Conservation (phyloP, 2,888 invertebrate species). For the Hoplodrina ambigua region DNA sequence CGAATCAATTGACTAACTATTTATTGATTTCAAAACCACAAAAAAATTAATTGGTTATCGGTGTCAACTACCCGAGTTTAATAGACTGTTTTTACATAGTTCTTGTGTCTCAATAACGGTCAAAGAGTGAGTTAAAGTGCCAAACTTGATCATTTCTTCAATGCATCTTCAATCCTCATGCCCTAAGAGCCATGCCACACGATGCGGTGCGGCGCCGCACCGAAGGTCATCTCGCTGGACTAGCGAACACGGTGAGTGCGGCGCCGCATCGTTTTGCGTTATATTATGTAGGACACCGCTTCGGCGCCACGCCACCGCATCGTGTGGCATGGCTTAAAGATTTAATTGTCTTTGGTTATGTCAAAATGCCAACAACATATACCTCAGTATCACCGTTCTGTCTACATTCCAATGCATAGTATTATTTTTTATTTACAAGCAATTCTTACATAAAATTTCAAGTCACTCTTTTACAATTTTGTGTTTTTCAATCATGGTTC, state of each 20-base stretch:
- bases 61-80: no score
- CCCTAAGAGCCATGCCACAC: no score
- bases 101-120: slow-evolving; percentile 12
- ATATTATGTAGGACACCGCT: no score
- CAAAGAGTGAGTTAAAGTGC: slow-evolving; percentile 54
- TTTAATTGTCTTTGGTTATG: not conserved
- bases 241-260: no score
- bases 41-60: no score
- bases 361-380: slow-evolving; percentile 24
- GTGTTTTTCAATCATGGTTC: not conserved
- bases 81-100: not conserved
- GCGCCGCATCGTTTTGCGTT: no score
- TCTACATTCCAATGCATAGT: slow-evolving; percentile 66
- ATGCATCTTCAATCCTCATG: not conserved
- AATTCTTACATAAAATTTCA: slow-evolving; percentile 12
- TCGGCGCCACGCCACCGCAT: no score
- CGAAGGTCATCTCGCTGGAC: no score
- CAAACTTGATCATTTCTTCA: slow-evolving; percentile 33
- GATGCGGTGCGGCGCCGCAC: no score
- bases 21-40: no score
- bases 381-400: slow-evolving; percentile 52
- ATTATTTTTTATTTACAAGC: slow-evolving; percentile 55
- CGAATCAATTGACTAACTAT: no score
- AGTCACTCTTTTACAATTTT: not conserved
- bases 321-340: no score